A percentile compares a stretch with the other conserved stretches of the same genome.
Conservation (phyloP, 2,888 invertebrate genomes). For the Gastracanthus pulcherrimus region DNA sequence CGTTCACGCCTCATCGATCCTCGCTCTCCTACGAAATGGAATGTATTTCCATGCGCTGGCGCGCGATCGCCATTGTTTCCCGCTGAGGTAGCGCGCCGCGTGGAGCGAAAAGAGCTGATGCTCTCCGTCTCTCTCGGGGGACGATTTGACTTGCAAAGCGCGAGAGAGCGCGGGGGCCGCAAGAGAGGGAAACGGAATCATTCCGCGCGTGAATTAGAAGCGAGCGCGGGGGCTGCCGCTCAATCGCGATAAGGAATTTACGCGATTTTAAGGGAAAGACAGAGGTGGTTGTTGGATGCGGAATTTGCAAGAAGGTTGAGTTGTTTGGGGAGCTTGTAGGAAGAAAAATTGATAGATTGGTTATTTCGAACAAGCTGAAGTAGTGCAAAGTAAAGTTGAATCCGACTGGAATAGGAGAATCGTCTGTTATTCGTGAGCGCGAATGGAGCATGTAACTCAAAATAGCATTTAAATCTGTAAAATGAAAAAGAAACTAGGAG, state of each 20-base stretch:
- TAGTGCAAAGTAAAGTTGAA: too few relatives aligned
- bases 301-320: neutral
- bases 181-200: conserved; percentile 20
- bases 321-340: neutral
- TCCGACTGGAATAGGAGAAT: too few relatives aligned
- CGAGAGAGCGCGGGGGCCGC: neutral
- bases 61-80: conserved; percentile 36
- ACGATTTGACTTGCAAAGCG: conserved; percentile 58
- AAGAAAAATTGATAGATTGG: too few relatives aligned
- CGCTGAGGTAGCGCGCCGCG: conserved; percentile 14
- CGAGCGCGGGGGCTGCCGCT: conserved; percentile 20
- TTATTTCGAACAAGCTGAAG: too few relatives aligned
- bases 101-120: neutral
- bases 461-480: too few relatives aligned
- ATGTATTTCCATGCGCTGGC: conserved; percentile 1
- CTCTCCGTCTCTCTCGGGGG: conserved; percentile 2
- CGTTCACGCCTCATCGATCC: conserved; percentile 49
- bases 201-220: conserved; percentile 46
- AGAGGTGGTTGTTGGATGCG: neutral
- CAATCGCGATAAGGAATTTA: conserved; percentile 51
- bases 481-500: too few relatives aligned
- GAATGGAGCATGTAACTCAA: too few relatives aligned
- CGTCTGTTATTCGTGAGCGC: too few relatives aligned
- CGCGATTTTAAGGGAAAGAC: conserved; percentile 26
- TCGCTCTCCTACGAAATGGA: neutral